Conservation (phyloP, 1,140 invertebrate genomes). For the Meloidogyne hapla region DNA sequence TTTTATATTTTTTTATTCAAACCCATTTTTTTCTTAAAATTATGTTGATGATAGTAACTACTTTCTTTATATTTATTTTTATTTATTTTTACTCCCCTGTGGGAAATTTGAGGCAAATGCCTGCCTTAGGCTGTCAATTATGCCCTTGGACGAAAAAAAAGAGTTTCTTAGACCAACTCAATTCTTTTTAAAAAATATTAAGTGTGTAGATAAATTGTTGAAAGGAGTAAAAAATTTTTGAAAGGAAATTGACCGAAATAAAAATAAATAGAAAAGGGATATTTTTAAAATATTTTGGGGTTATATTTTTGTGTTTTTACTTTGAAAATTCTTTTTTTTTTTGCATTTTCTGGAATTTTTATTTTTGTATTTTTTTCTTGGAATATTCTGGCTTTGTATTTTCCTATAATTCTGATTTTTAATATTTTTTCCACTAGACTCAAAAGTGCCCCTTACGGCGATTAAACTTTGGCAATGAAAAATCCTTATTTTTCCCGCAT, state of each 20-base stretch:
- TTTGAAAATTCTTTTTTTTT: too few relatives aligned
- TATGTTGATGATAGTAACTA: neutral
- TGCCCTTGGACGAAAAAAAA: neutral
- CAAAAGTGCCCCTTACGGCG: too few relatives aligned
- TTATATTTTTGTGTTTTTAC: too few relatives aligned
- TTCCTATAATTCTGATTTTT: too few relatives aligned
- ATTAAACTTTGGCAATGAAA: too few relatives aligned
- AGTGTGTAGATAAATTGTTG: neutral
- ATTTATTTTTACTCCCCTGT: constrained; percentile 2
- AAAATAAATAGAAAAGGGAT: too few relatives aligned
- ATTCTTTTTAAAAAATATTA: neutral
- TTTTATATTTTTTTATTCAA: neutral
- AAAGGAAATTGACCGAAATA: neutral
- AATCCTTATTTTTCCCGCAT: too few relatives aligned
- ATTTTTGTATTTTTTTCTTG: too few relatives aligned
- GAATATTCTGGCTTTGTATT: too few relatives aligned
- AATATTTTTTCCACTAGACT: too few relatives aligned
- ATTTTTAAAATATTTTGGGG: too few relatives aligned
- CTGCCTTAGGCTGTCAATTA: neutral
- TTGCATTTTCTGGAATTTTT: too few relatives aligned
- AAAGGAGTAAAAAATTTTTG: neutral
- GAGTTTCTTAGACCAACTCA: neutral
- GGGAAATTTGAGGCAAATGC: neutral
- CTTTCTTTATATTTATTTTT: neutral
- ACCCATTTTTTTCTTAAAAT: neutral